Percentiles rank a stretch among this genome's conserved stretches.
phyloP scores from a whole-genome alignment of 1,140 invertebrate species.

The Dinothrombium tinctorium region DNA sequence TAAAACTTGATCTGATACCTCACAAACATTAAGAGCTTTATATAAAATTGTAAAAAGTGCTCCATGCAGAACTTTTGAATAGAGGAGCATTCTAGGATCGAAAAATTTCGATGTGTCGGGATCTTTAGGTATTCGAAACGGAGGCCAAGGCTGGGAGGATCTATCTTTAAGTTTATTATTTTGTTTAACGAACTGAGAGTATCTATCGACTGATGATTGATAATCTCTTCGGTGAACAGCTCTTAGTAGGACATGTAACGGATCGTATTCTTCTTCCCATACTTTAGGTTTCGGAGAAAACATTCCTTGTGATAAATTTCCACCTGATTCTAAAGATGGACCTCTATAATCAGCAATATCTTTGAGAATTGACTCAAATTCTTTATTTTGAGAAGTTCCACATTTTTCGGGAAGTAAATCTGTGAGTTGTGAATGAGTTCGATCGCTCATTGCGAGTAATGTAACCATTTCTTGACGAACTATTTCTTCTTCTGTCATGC shows the following conservation, averaged over 20 bases:
- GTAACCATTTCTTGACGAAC: constrained; percentile 77
- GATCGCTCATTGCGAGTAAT: constrained; percentile 68
- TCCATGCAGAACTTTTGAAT: constrained; percentile 57
- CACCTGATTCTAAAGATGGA: constrained; percentile 47
- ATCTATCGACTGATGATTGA: constrained; percentile 72
- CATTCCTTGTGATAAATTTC: constrained; percentile 70
- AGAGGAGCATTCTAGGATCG: constrained; percentile 37
- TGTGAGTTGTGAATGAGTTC: constrained; percentile 80
- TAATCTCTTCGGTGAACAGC: constrained; percentile 78
- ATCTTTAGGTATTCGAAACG: constrained; percentile 42
- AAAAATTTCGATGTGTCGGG: constrained; percentile 34
- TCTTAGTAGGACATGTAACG: constrained; percentile 64
- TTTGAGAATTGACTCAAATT: constrained; percentile 35
- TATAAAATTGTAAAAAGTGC: constrained; percentile 34
- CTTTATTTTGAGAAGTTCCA: constrained; percentile 56
- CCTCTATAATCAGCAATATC: constrained; percentile 48
- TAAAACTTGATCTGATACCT: constrained; percentile 48
- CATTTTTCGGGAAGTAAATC: constrained; percentile 85
- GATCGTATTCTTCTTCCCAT: constrained; percentile 81
- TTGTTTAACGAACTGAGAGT: constrained; percentile 22
- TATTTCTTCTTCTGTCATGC: constrained; percentile 43
- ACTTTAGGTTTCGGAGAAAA: constrained; percentile 65
- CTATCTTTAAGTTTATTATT: constrained; percentile 21
- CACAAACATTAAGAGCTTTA: constrained; percentile 14
- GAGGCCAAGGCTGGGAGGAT: constrained; percentile 43